Conservation (phyloP, 1,140 invertebrate genomes). For the Temnothorax nylanderi region DNA sequence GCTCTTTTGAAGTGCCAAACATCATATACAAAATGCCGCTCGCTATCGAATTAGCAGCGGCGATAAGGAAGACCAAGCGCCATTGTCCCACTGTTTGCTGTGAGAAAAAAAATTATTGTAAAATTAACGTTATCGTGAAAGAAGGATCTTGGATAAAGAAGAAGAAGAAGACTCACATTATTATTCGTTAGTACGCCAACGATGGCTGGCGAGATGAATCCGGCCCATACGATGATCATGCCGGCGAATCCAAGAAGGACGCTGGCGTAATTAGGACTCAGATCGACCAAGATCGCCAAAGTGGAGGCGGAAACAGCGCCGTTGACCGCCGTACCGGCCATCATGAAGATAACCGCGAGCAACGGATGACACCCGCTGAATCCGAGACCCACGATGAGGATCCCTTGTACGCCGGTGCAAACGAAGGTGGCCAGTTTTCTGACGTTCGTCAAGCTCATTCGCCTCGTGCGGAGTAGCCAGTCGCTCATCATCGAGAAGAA, state of each 20-base stretch:
- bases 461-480: slow-evolving; percentile 87
- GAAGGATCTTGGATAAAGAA: no score
- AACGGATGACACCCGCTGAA: slow-evolving; percentile 88
- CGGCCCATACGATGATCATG: slow-evolving; percentile 84
- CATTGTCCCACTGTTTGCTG: slow-evolving; percentile 90
- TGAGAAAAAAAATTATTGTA: slow-evolving; percentile 67
- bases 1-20: slow-evolving; percentile 87
- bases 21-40: slow-evolving; percentile 86
- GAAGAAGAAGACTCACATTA: slow-evolving; percentile 87
- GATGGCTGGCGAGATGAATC: slow-evolving; percentile 87
- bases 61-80: slow-evolving; percentile 88
- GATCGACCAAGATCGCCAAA: slow-evolving; percentile 88
- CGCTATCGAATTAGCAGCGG: slow-evolving; percentile 85
- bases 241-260: slow-evolving; percentile 88
- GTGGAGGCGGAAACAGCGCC: slow-evolving; percentile 89
- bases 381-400: slow-evolving; percentile 87
- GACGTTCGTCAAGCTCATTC: slow-evolving; percentile 87
- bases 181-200: slow-evolving; percentile 87
- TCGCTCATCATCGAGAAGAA: slow-evolving; percentile 88
- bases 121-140: background rate
- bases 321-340: slow-evolving; percentile 87
- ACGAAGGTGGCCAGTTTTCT: slow-evolving; percentile 88
- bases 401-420: slow-evolving; percentile 86
- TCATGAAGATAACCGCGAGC: slow-evolving; percentile 88
- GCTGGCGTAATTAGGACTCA: slow-evolving; percentile 90